Percentiles rank a stretch among this genome's conserved stretches.
phyloP scores from a whole-genome alignment of 2,888 invertebrate genomes.

The Hoplodrina ambigua region DNA sequence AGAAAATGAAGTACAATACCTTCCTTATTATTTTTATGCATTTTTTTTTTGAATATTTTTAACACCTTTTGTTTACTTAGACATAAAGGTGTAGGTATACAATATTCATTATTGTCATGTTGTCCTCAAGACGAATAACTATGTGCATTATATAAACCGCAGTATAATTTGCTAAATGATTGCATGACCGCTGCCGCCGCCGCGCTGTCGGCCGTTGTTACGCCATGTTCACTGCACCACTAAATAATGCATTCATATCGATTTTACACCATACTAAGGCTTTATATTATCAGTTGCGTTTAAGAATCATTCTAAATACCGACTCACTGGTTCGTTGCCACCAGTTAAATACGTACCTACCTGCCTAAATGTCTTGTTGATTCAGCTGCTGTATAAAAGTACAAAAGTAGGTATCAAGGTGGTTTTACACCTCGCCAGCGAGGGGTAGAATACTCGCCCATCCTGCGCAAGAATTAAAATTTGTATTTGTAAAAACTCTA shows the following conservation, averaged over 20 bases:
- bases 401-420: too few species aligned
- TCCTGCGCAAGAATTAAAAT: too few species aligned
- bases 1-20: too few species aligned
- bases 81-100: too few species aligned
- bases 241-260: constrained; percentile 36
- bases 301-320: constrained; percentile 8
- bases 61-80: too few species aligned
- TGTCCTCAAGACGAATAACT: background rate
- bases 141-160: background rate
- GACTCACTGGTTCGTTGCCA: background rate
- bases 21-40: too few species aligned
- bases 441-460: too few species aligned
- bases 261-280: constrained; percentile 30
- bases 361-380: background rate
- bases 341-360: background rate
- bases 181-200: constrained; percentile 10
- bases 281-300: constrained; percentile 1
- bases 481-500: too few species aligned
- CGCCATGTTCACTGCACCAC: constrained; percentile 1
- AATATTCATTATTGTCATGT: background rate
- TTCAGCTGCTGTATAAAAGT: background rate
- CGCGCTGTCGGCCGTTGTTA: background rate
- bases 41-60: too few species aligned
- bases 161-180: constrained; percentile 1
- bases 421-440: too few species aligned